phyloP scores from a whole-genome alignment of 2,797 vertebrate species.

The Hydrophis major region DNA sequence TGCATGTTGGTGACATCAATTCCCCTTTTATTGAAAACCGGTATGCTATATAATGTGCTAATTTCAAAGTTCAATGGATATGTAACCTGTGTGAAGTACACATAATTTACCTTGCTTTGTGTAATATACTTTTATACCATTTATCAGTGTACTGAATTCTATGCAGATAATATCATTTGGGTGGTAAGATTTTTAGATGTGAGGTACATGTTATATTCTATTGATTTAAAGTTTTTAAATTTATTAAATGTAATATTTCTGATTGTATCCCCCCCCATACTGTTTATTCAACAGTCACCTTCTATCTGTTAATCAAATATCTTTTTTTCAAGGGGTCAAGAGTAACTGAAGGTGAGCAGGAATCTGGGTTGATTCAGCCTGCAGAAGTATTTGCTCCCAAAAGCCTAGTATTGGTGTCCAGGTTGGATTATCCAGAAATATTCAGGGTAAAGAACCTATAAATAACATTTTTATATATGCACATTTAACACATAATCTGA shows the following conservation, averaged over 20 bases:
- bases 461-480: slow-evolving; percentile 38
- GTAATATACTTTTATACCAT: neutral
- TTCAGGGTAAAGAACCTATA: slow-evolving; percentile 86
- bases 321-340: slow-evolving; percentile 84
- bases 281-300: slow-evolving; percentile 11
- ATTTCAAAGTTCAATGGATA: neutral
- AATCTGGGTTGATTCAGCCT: slow-evolving; percentile 90
- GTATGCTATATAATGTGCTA: neutral
- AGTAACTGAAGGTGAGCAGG: slow-evolving; percentile 80
- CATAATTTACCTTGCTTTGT: neutral
- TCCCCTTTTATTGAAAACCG: neutral
- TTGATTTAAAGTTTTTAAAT: neutral
- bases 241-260: neutral
- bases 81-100: neutral
- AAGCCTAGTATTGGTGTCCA: slow-evolving; percentile 95
- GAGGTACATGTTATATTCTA: neutral
- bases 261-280: neutral
- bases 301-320: slow-evolving; percentile 53
- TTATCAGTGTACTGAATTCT: neutral
- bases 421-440: slow-evolving; percentile 96
- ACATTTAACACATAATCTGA: slow-evolving; percentile 22
- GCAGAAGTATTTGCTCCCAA: slow-evolving; percentile 98
- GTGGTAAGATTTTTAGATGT: neutral
- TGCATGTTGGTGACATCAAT: neutral
- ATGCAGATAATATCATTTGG: neutral